A percentile compares a stretch with the other conserved stretches of the same genome.
Evolutionary conservation across 2,797 vertebrate species (phyloP).

Genomic region (Platyrinchus mystaceus): DNA sequence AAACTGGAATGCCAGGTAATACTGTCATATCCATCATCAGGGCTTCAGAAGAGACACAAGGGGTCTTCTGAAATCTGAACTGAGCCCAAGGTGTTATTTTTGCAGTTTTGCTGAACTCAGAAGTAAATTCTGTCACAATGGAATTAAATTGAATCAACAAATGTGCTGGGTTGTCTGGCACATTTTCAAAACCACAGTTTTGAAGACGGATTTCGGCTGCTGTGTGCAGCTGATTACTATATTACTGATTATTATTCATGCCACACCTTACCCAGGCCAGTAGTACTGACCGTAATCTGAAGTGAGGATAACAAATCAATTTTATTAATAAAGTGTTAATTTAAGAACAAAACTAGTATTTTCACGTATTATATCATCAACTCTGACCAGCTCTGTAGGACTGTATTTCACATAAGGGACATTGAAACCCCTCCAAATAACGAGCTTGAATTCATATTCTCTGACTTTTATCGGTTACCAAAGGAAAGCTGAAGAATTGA

Average conservation of each 20-base stretch:
- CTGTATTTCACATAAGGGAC: background rate
- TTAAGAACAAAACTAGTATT: background rate
- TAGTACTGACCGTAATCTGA: background rate
- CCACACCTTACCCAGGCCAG: background rate
- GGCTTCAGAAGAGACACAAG: background rate
- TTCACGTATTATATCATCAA: background rate
- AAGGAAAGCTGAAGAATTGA: background rate
- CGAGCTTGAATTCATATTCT: background rate
- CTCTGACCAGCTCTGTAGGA: background rate
- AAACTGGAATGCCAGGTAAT: background rate
- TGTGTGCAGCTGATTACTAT: background rate
- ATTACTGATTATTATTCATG: background rate
- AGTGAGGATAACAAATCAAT: background rate
- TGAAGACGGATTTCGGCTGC: background rate
- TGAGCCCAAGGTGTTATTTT: background rate
- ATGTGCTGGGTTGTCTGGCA: background rate
- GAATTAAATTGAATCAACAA: background rate
- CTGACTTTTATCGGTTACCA: background rate
- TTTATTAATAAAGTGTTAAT: background rate
- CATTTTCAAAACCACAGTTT: background rate
- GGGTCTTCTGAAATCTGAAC: background rate
- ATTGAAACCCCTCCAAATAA: background rate
- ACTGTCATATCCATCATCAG: background rate
- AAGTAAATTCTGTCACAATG: background rate
- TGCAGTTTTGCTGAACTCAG: constrained; percentile 2